Evolutionary conservation across 2,888 invertebrate species (phyloP), one percentile per base, ranked within the genome.

Genomic region (Leptarthrus brevirostris): DNA sequence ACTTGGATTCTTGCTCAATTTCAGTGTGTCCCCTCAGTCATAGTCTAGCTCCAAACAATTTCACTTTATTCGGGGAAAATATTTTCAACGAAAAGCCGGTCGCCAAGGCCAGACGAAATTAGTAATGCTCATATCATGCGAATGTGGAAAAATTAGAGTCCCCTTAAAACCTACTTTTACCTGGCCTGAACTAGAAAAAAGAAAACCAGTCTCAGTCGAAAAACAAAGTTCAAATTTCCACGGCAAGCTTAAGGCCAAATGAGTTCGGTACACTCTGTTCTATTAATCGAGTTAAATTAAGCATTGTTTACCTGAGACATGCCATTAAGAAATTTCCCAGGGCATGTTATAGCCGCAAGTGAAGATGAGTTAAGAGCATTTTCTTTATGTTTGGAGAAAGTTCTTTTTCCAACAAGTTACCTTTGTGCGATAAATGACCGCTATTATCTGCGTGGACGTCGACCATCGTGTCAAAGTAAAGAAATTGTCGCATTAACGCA

Each of bases 21-120:
- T 3, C 22, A 12, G n/a, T 8, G 16, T 18, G 18, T 52, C 14
- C 12, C 53, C 20, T 56, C 53, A 24, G 24, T 56, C 30, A 6
- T 14, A n/a, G n/a, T n/a, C n/a, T n/a, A n/a, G n/a, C 10, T 30
- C 1, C 54, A 12, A 54, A n/a, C 12, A 56, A 56, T 56, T 56
- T 56, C 56, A 34, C 30, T 58, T 40, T 10, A 20, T 58, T 58
- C 20, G 36, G 26, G 12, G 20, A 20, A 58, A 58, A 58, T 58
- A 16, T 4, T 30, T 36, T 20, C 16, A 40, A 40, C 3, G 10
- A n/a, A 10, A 58, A 58, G 22, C 36, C 5, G 34, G 18, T 8
- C 20, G 1, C 18, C 58, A 58, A 58, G 58, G 58, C 58, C 58
- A 58, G 58, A 58, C 36, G 36, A 58, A 58, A 58, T n/a, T 58